A percentile compares a stretch with the other conserved stretches of the same genome.
These are phyloP conservation scores for Perizoma flavofasciatum DNA, from an alignment of 2,888 invertebrate species.

Conservation along the genomic window DNA sequence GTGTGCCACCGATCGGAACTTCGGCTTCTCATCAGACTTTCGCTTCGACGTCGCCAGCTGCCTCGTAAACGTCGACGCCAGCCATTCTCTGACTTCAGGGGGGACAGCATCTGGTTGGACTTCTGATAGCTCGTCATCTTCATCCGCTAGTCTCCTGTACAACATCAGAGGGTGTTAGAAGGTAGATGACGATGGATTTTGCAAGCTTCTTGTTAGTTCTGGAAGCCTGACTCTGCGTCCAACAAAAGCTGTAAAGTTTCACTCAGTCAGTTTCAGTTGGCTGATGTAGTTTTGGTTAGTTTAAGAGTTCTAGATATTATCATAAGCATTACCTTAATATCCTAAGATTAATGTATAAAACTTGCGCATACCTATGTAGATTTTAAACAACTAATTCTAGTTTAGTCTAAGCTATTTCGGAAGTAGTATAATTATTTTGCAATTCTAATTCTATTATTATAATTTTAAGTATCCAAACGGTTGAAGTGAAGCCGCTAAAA, in stretches of 20 bases:
- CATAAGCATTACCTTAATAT: slow-evolving; percentile 22
- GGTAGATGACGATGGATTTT: slow-evolving; percentile 13
- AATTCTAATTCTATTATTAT: slow-evolving; percentile 38
- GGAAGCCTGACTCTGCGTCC: slow-evolving; percentile 34
- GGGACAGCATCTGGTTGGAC: slow-evolving; percentile 98
- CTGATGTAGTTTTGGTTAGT: background rate
- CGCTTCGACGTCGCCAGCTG: slow-evolving; percentile 91
- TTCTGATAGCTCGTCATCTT: slow-evolving; percentile 97
- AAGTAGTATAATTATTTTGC: slow-evolving; percentile 20
- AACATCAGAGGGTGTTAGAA: slow-evolving; percentile 29
- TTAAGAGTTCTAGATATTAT: slow-evolving; percentile 8
- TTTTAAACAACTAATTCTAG: slow-evolving; percentile 24
- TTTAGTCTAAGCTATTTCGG: slow-evolving; percentile 23
- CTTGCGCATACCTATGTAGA: slow-evolving; percentile 3
- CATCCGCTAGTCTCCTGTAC: slow-evolving; percentile 91
- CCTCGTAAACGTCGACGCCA: slow-evolving; percentile 97
- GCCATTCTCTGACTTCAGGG: slow-evolving; percentile 97
- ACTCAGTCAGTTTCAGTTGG: slow-evolving; percentile 30
- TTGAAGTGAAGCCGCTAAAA: slow-evolving; percentile 35
- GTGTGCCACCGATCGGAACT: slow-evolving; percentile 97
- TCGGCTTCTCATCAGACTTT: slow-evolving; percentile 91
- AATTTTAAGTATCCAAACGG: slow-evolving; percentile 33
- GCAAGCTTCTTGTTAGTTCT: slow-evolving; percentile 27
- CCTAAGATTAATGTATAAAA: slow-evolving; percentile 14
- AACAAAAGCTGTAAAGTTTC: slow-evolving; percentile 53